Conservation (phyloP, 2,888 invertebrate species). For the Ceratothoa steindachneri region DNA sequence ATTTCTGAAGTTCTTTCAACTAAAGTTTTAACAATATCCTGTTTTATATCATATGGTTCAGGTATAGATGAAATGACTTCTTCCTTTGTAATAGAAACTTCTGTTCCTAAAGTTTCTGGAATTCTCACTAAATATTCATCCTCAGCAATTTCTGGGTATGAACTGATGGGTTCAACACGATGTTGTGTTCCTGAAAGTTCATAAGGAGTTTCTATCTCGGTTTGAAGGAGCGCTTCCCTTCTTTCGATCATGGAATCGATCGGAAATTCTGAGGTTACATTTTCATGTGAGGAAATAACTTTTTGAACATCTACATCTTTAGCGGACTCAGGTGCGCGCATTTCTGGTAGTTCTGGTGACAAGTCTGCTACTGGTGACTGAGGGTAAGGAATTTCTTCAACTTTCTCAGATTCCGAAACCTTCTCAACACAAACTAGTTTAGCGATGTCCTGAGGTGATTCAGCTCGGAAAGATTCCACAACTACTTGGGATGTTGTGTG, state of each 20-base stretch:
- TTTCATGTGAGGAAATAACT: neutral
- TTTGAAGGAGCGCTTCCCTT: too few species aligned
- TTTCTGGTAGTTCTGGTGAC: neutral
- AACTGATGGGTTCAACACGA: too few species aligned
- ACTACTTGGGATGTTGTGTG: conserved; percentile 8
- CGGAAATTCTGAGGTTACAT: too few species aligned
- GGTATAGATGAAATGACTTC: too few species aligned
- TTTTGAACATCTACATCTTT: neutral
- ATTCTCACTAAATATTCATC: too few species aligned
- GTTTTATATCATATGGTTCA: too few species aligned
- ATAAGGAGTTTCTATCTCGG: neutral
- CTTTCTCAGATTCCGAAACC: neutral
- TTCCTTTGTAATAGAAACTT: too few species aligned
- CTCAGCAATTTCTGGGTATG: too few species aligned
- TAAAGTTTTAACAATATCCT: neutral
- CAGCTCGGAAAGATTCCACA: neutral
- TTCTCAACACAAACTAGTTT: neutral
- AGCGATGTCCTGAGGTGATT: neutral
- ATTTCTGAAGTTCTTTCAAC: neutral
- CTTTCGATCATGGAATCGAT: too few species aligned
- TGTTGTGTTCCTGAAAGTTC: neutral
- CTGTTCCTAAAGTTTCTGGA: neutral
- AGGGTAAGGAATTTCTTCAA: neutral
- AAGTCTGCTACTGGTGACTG: neutral
- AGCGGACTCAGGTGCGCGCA: neutral